These are phyloP conservation scores for Heterodera carotae DNA, from an alignment of 1,140 invertebrate genomes.

Conservation along the genomic window DNA sequence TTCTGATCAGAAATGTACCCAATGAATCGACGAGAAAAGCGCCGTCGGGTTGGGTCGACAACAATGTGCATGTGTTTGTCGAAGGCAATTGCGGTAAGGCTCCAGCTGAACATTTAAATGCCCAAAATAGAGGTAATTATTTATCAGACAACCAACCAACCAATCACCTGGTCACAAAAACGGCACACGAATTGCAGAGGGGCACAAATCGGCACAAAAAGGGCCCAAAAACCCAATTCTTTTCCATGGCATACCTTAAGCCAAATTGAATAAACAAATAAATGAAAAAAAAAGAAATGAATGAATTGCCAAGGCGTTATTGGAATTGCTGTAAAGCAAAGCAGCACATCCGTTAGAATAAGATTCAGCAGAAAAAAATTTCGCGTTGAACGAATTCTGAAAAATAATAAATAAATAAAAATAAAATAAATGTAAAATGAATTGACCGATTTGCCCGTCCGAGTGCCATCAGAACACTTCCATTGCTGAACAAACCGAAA, in stretches of 20 bases:
- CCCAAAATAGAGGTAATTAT: neutral
- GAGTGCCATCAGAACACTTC: constrained; percentile 54
- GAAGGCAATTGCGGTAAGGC: constrained; percentile 56
- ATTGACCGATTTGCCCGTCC: constrained; percentile 38
- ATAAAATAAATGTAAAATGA: neutral
- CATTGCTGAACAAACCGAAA: constrained; percentile 56
- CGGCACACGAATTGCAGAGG: constrained; percentile 56
- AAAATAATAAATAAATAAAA: neutral
- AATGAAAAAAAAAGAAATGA: neutral
- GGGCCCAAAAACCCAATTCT: constrained; percentile 57
- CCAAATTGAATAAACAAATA: neutral
- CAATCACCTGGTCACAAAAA: constrained; percentile 60
- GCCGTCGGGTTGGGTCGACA: constrained; percentile 37
- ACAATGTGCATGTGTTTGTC: constrained; percentile 59
- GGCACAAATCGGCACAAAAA: constrained; percentile 59
- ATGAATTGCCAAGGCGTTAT: constrained; percentile 33
- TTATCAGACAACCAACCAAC: constrained; percentile 4
- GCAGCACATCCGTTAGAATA: constrained; percentile 58
- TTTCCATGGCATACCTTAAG: constrained; percentile 40
- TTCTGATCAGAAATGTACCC: neutral
- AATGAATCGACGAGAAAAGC: constrained; percentile 33
- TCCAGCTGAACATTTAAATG: constrained; percentile 51
- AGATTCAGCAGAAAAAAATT: constrained; percentile 62
- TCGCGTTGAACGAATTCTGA: constrained; percentile 55
- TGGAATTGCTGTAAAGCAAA: constrained; percentile 59